Percentiles rank a stretch among this genome's conserved stretches.
Conservation (phyloP, 2,113 vertebrate genomes). For the Hemibagrus wyckioides region DNA sequence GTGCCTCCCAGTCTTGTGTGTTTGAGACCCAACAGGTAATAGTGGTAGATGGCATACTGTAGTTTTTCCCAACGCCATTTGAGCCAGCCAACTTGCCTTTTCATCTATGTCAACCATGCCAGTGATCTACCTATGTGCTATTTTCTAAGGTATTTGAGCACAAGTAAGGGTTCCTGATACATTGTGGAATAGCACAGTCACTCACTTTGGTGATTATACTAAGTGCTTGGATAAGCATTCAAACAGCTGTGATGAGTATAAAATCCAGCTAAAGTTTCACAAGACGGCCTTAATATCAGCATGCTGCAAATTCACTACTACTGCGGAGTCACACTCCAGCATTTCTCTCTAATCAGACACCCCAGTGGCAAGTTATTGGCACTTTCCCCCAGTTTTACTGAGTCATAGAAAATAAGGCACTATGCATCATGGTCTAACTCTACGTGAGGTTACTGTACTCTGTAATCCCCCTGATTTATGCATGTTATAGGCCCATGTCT, state of each 20-base stretch:
- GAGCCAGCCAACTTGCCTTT: neutral
- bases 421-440: neutral
- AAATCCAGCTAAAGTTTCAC: neutral
- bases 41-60: neutral
- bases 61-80: neutral
- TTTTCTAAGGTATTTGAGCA: neutral
- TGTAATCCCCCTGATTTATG: no score
- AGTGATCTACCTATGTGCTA: neutral
- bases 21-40: neutral
- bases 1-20: neutral
- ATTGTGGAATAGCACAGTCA: neutral
- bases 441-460: neutral
- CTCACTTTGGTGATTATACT: neutral
- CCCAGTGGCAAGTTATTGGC: neutral
- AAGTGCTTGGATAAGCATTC: neutral
- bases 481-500: no score
- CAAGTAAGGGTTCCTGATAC: neutral
- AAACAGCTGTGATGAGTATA: neutral
- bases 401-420: neutral
- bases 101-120: neutral
- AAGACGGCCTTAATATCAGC: neutral
- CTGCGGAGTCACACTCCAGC: neutral
- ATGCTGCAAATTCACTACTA: neutral
- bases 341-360: neutral
- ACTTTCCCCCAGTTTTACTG: neutral